These are phyloP conservation scores for Loripinus fragilis DNA, from an alignment of 2,888 invertebrate species.

Conservation along the genomic window DNA sequence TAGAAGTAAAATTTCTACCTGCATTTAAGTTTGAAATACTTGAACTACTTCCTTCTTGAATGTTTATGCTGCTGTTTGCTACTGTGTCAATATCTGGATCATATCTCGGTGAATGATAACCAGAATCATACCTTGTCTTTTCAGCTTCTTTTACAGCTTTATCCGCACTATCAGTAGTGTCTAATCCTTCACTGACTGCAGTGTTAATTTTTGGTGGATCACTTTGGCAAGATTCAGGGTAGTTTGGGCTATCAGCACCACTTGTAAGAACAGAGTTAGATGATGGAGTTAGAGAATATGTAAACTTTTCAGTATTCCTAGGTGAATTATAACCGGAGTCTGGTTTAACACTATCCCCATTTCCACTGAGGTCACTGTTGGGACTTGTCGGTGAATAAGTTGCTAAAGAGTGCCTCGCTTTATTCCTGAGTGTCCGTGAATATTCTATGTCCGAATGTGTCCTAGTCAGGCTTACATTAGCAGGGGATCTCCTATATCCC, in stretches of 20 bases:
- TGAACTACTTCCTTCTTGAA: background rate
- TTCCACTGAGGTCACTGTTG: background rate
- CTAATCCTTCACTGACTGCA: background rate
- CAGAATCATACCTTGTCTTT: slow-evolving; percentile 23
- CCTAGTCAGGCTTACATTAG: background rate
- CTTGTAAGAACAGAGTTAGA: background rate
- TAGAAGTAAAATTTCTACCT: background rate
- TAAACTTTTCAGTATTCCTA: background rate
- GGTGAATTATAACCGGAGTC: slow-evolving; percentile 4
- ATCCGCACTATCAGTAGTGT: background rate
- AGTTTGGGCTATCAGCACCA: background rate
- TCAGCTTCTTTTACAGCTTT: background rate
- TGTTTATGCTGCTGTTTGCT: background rate
- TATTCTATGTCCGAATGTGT: slow-evolving; percentile 10
- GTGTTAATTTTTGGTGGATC: background rate
- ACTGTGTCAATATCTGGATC: slow-evolving; percentile 25
- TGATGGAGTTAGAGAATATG: background rate
- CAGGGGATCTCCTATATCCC: background rate
- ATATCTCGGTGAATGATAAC: slow-evolving; percentile 35
- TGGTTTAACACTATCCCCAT: background rate
- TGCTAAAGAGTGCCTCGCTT: background rate
- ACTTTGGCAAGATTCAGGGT: background rate
- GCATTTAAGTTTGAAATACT: background rate
- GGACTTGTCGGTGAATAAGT: slow-evolving; percentile 3
- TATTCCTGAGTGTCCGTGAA: background rate